Conservation (phyloP, 1,140 invertebrate genomes). For the Argopecten irradians region DNA sequence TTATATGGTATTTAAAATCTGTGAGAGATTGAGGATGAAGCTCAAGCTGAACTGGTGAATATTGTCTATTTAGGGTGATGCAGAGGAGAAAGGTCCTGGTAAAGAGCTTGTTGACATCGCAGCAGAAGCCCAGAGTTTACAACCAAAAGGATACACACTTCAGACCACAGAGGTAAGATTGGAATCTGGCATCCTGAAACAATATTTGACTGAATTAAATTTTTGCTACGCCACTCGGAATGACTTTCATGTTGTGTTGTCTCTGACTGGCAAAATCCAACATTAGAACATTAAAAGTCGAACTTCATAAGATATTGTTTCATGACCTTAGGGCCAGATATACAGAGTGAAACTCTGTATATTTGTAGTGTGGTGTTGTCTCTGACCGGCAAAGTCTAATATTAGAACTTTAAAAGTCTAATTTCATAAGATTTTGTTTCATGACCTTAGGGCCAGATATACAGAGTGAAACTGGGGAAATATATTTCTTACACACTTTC, state of each 20-base stretch:
- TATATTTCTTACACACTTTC: too few species aligned
- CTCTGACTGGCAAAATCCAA: neutral
- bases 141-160: constrained; percentile 98
- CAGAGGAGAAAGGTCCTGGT: constrained; percentile 74
- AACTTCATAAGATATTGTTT: too few species aligned
- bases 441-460: too few species aligned
- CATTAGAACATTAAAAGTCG: neutral
- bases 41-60: neutral
- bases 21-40: neutral
- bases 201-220: constrained; percentile 24
- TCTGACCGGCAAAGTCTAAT: too few species aligned
- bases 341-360: too few species aligned
- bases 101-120: constrained; percentile 89
- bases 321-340: too few species aligned
- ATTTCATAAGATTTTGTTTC: too few species aligned
- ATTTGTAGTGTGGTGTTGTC: too few species aligned
- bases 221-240: neutral
- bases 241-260: constrained; percentile 9
- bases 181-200: neutral
- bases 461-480: too few species aligned
- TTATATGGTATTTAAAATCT: neutral
- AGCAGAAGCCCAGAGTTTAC: constrained; percentile 95
- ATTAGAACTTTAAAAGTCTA: too few species aligned
- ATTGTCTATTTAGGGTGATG: constrained; percentile 34
- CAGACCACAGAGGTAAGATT: constrained; percentile 87